Conservation (phyloP, 2,797 vertebrate species). For the Sitta carolinensis region DNA sequence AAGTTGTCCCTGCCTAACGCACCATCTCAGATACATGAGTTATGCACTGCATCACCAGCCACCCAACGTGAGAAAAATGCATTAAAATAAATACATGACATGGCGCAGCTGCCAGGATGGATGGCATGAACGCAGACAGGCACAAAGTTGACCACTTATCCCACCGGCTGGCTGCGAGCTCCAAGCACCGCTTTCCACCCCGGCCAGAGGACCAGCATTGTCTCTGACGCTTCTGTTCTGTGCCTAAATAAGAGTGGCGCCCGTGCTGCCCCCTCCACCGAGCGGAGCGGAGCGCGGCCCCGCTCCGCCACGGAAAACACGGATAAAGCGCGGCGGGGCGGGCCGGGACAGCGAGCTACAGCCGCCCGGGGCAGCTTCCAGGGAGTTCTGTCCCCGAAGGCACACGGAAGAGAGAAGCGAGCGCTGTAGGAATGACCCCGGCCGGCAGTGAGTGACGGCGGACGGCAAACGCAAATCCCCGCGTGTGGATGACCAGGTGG, state of each 20-base stretch:
- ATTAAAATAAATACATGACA: background rate
- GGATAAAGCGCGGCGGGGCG: too few relatives aligned
- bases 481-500: fast-evolving
- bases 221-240: background rate
- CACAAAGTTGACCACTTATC: background rate
- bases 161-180: background rate
- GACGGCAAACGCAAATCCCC: background rate
- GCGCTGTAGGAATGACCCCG: background rate
- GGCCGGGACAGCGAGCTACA: background rate
- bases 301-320: constrained; percentile 25
- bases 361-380: background rate
- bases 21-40: background rate
- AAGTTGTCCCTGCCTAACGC: background rate
- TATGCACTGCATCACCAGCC: fast-evolving
- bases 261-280: fast-evolving
- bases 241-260: background rate
- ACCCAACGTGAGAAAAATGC: background rate
- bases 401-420: background rate
- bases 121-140: background rate
- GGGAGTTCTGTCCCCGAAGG: background rate
- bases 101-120: background rate
- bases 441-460: background rate
- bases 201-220: fast-evolving
- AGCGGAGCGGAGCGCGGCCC: background rate
- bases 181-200: background rate